Evolutionary conservation across 2,113 vertebrate genomes (phyloP), one percentile per base, ranked within the genome.

Genomic region (Tychaedon coryphoeus): DNA sequence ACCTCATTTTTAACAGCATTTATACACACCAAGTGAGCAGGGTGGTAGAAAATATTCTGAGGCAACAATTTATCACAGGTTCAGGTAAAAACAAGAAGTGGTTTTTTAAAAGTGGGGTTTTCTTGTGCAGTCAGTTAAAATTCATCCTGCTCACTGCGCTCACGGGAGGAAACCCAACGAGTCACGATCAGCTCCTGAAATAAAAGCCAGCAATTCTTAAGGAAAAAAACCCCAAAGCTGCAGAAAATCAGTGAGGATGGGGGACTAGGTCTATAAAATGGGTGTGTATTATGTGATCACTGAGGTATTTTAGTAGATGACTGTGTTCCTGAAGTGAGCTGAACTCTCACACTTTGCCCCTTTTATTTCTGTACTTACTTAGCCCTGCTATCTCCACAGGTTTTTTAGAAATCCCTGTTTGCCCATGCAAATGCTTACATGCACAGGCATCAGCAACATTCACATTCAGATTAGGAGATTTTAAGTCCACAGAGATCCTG

Each of bases 101-200:
- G 28, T 76, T 93, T 51, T 5, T 56, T 24, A 56, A 16, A 53
- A 14, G 1, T 2, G 47, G 28, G 2, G 15, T 38, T 65, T 76
- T 31, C 77, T 36, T 36, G 19, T 54, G 20, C 36, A 60, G 40
- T 62, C 51, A 50, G 40, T 98, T 95, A 99, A 20, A 98, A 53
- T 47, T 99, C 99, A 0, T 99, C 99, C 71, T 98, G 98, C 57
- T 99, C 99, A 4, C 97, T 97, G 74, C 99, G 98, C 93, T 99
- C 99, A 76, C 97, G 98, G 56, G 99, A 99, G 78, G 99, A 99
- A 80, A 99, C 98, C 99, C 99, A 99, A 11, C 99, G 98, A 96
- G 93, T 98, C 53, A 99, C 95, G 19, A 99, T 98, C 70, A 99
- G 95, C 88, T 99, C 99, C 99, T 99, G 97, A 66, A 96, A 97